Conservation (phyloP, 2,113 vertebrate species). For the Oxyruncus cristatus region DNA sequence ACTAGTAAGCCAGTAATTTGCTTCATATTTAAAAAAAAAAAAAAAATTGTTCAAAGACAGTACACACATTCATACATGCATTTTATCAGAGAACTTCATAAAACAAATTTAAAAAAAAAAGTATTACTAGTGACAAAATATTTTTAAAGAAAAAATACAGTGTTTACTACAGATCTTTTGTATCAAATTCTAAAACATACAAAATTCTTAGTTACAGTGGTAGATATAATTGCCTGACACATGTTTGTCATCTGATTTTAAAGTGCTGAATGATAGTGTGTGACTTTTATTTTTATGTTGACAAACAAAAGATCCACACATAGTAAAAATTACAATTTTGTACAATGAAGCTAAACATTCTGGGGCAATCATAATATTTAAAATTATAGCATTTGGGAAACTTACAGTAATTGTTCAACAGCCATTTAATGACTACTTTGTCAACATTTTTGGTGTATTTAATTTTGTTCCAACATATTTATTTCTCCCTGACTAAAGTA, state of each 20-base stretch:
- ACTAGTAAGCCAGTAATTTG: background rate
- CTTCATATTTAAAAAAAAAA: background rate
- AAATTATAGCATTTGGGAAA: background rate
- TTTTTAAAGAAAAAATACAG: background rate
- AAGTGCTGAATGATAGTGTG: background rate
- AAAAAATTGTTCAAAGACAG: background rate
- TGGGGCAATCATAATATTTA: background rate
- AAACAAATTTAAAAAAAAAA: background rate
- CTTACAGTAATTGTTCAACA: background rate
- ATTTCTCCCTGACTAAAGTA: background rate
- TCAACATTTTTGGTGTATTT: background rate
- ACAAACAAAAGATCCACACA: background rate
- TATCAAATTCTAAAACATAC: background rate
- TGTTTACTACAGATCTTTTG: background rate
- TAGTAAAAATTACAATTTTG: background rate
- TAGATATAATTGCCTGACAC: background rate
- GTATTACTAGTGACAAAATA: background rate
- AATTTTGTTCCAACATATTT: background rate
- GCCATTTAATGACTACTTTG: background rate
- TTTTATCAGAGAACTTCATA: background rate
- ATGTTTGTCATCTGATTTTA: background rate
- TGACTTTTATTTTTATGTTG: background rate
- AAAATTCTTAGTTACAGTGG: background rate
- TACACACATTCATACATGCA: accelerated
- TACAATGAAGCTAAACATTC: background rate